Evolutionary conservation across 2,113 vertebrate genomes (phyloP).

Genomic region (Callopanchax toddi): DNA sequence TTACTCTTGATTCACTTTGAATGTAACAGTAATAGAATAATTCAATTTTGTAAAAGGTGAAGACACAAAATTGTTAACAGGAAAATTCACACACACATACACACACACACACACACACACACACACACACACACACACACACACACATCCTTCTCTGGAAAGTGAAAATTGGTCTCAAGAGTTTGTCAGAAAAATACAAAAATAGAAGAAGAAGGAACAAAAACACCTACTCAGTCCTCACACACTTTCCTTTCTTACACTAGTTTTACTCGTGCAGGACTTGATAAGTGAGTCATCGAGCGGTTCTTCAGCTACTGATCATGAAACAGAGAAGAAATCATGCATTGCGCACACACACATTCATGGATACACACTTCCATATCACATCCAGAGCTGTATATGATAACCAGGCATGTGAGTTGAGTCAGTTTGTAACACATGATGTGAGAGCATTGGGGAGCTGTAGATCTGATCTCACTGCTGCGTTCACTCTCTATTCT

Average conservation of each 20-base stretch:
- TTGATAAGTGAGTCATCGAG: constrained; percentile 9
- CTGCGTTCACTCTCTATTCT: too few relatives aligned
- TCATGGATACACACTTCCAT: neutral
- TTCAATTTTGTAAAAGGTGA: constrained; percentile 13
- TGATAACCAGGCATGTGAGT: constrained; percentile 11
- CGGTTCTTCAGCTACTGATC: constrained; percentile 19
- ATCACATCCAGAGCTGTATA: neutral
- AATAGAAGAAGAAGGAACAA: neutral
- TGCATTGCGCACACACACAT: neutral
- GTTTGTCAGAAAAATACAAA: constrained; percentile 3
- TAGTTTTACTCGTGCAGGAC: constrained; percentile 4
- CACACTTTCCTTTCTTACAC: neutral
- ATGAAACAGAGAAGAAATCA: constrained; percentile 19
- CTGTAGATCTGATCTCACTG: constrained; percentile 5
- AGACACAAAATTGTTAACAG: neutral
- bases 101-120: neutral
- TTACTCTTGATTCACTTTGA: constrained; percentile 4
- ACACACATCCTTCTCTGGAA: constrained; percentile 9
- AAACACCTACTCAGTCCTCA: constrained; percentile 1
- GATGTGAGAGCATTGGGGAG: constrained; percentile 4
- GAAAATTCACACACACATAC: neutral
- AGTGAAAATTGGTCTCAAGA: constrained; percentile 43
- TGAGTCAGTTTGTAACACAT: constrained; percentile 32
- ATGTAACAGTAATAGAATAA: constrained; percentile 11
- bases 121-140: neutral